Conservation (phyloP, 2,888 invertebrate genomes). For the Acanthococcus lagerstroemiae region DNA sequence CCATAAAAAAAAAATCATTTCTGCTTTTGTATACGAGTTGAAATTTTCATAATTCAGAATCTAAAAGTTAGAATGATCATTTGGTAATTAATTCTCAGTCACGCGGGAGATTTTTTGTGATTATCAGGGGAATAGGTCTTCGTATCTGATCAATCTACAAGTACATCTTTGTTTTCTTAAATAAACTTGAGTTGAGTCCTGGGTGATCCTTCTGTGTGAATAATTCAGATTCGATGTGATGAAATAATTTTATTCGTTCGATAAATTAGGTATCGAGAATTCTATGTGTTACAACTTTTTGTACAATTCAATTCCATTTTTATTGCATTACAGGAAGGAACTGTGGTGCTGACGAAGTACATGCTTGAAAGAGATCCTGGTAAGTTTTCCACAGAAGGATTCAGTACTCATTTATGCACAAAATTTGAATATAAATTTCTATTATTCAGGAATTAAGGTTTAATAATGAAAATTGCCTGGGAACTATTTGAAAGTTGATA, state of each 20-base stretch:
- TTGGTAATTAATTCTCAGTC: not conserved
- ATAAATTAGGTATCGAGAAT: not conserved
- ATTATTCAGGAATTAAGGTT: not conserved
- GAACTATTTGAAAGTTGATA: conserved; percentile 1
- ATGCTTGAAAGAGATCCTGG: not conserved
- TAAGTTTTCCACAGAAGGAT: no score
- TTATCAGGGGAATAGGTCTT: not conserved
- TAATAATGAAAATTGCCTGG: not conserved
- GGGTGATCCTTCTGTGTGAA: not conserved
- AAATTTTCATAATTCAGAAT: not conserved
- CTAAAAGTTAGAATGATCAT: not conserved
- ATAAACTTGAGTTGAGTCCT: no score
- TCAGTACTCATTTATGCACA: conserved; percentile 5
- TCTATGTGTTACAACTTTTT: not conserved
- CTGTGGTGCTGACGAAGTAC: not conserved
- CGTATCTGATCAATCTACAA: not conserved
- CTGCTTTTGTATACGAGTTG: no score
- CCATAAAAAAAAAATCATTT: no score
- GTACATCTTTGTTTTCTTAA: not conserved
- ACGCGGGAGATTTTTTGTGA: not conserved
- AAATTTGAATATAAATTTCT: conserved; percentile 1
- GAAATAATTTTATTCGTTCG: not conserved
- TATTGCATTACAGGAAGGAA: no score
- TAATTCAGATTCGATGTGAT: not conserved
- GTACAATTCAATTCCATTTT: no score